phyloP scores from a whole-genome alignment of 2,113 vertebrate species.

The Sphyrna mokarran region DNA sequence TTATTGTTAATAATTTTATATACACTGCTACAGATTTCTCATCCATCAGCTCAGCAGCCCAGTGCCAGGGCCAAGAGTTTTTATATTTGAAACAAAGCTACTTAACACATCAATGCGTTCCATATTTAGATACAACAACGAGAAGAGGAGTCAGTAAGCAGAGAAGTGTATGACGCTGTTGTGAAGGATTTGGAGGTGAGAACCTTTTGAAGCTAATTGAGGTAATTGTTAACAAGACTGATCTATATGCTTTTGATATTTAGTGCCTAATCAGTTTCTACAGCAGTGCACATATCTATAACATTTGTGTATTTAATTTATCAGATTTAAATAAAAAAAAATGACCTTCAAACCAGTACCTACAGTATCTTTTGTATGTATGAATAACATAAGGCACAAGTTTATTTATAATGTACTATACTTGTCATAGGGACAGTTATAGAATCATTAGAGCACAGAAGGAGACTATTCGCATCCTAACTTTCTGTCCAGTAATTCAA shows the following conservation, averaged over 20 bases:
- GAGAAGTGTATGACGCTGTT: constrained; percentile 49
- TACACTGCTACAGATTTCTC: not conserved
- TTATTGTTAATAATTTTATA: not conserved
- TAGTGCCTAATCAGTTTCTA: not conserved
- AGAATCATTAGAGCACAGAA: no score
- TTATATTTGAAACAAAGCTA: not conserved
- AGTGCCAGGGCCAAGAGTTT: not conserved
- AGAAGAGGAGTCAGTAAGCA: constrained; percentile 51
- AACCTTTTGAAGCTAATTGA: not conserved
- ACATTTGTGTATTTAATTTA: not conserved
- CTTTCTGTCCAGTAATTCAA: no score
- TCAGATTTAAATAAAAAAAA: not conserved
- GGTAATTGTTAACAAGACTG: not conserved
- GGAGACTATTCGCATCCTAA: no score
- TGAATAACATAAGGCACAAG: not conserved
- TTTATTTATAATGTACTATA: not conserved
- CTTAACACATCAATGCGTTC: not conserved
- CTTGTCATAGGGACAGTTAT: no score
- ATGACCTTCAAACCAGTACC: not conserved
- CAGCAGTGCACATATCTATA: not conserved
- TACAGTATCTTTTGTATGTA: not conserved
- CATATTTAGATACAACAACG: constrained; percentile 46
- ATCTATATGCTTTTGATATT: not conserved
- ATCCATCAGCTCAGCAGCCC: not conserved
- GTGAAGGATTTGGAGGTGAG: constrained; percentile 52